phyloP scores from a whole-genome alignment of 2,888 invertebrate species.

The Falcaria lacertinaria region DNA sequence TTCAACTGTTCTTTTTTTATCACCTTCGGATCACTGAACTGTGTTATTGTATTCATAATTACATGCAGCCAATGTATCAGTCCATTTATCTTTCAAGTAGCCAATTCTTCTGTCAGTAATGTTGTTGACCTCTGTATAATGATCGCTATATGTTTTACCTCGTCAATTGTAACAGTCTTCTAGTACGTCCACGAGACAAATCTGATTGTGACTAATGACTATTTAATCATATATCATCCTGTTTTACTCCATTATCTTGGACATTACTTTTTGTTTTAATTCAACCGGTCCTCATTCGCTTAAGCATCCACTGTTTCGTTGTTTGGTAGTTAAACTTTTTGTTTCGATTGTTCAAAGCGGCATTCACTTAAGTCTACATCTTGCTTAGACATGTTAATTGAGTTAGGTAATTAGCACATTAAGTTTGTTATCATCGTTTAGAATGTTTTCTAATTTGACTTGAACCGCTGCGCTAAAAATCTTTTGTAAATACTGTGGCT shows the following conservation, averaged over 20 bases:
- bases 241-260: slow-evolving; percentile 13
- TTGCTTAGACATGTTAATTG: neutral
- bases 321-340: neutral
- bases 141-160: slow-evolving; percentile 3
- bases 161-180: slow-evolving; percentile 20
- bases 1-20: neutral
- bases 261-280: slow-evolving; percentile 19
- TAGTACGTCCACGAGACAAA: slow-evolving; percentile 16
- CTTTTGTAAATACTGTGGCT: slow-evolving; percentile 17
- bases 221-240: slow-evolving; percentile 8
- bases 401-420: neutral
- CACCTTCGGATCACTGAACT: neutral
- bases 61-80: neutral
- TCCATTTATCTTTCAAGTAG: neutral
- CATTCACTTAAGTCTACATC: neutral
- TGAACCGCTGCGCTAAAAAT: neutral
- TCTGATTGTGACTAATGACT: slow-evolving; percentile 28
- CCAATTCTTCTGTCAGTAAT: neutral
- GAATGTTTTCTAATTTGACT: neutral
- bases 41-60: neutral
- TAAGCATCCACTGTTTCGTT: neutral
- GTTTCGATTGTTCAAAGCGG: neutral
- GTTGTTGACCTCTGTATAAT: neutral
- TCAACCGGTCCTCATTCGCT: neutral
- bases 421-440: neutral